Base-by-base conservation (phyloP, 2,888 invertebrate species). In the Hylaea fasciaria region DNA sequence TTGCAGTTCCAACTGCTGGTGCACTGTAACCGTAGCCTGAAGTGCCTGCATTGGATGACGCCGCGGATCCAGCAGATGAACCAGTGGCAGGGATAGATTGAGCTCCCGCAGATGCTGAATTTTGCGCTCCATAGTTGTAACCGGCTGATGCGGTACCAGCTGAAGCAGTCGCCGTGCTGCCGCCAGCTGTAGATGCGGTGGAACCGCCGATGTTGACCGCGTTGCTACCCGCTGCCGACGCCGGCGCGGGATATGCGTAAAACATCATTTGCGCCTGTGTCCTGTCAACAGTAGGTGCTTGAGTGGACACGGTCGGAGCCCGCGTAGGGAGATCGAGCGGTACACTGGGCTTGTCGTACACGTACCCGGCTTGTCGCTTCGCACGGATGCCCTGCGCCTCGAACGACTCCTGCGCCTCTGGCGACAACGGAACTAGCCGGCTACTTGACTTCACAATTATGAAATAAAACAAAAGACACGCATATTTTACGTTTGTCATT, bases 341-440 rank as follows among this genome's bases (percentile, higher is more conserved):
- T 69, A 90, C 73, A 73, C 73, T 85, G 60, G 92, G 92, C 69
- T 75, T 86, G 57, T 89, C 77, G 68, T 92, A 92, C 75, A 87
- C 83, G 78, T 92, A 92, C 81, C 92, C 92, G 58, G 81, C 84
- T 78, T 92, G 89, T 2, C 91, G 85, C 66, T 80, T 83, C 47
- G 80, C 74, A 49, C 90, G 86, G 61, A 74, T 57, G 14, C 66
- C 64, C 51, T 69, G 61, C 37, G 68, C 61, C 50, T 66, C 47
- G 54, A 69, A 65, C 46, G 65, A 54, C 59, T 67, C 64, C 10
- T 65, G 61, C 9, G 65, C 54, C 32, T 57, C 59, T 10, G 35
- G 51, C n/a, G 35, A 58, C 13, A 57, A n/a, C n/a, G 61, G 35
- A 11, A 47, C 45, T 49, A 35, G 40, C 40, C 60, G 63, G 49